Conservation (phyloP, 2,888 invertebrate species). For the Heliconius hortense region DNA sequence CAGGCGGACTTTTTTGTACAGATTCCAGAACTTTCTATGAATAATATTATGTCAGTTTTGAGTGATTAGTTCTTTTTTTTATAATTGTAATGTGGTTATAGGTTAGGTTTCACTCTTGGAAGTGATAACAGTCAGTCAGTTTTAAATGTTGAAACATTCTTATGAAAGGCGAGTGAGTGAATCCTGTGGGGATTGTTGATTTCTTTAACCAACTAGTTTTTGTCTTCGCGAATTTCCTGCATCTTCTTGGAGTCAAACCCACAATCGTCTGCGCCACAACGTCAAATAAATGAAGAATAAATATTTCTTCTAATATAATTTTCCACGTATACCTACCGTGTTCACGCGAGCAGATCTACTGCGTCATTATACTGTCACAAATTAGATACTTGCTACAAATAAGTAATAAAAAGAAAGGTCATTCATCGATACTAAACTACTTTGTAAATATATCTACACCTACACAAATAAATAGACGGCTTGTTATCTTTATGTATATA, state of each 20-base stretch:
- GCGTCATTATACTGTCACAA: neutral
- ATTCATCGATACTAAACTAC: conserved; percentile 4
- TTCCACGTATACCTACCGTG: neutral
- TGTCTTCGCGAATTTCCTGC: neutral
- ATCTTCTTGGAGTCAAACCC: too few species aligned
- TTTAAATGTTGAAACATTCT: neutral
- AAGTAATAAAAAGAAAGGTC: conserved; percentile 17
- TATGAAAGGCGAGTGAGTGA: too few species aligned
- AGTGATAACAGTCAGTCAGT: too few species aligned
- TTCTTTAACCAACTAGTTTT: neutral
- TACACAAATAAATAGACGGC: neutral
- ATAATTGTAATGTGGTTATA: neutral
- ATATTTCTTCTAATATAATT: too few species aligned
- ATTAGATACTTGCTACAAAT: conserved; percentile 6
- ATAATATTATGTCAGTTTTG: conserved; percentile 24
- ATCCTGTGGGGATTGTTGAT: neutral
- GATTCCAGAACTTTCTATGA: conserved; percentile 22
- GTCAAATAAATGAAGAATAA: too few species aligned
- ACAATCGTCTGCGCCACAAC: too few species aligned
- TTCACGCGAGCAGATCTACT: neutral
- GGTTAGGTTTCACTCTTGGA: neutral
- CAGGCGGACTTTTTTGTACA: conserved; percentile 19
- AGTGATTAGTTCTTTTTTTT: conserved; percentile 10
- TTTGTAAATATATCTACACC: neutral
- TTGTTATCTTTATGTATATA: conserved; percentile 10